A percentile compares a stretch with the other conserved stretches of the same genome.
phyloP scores from a whole-genome alignment of 2,797 vertebrate species.

The Masticophis lateralis region DNA sequence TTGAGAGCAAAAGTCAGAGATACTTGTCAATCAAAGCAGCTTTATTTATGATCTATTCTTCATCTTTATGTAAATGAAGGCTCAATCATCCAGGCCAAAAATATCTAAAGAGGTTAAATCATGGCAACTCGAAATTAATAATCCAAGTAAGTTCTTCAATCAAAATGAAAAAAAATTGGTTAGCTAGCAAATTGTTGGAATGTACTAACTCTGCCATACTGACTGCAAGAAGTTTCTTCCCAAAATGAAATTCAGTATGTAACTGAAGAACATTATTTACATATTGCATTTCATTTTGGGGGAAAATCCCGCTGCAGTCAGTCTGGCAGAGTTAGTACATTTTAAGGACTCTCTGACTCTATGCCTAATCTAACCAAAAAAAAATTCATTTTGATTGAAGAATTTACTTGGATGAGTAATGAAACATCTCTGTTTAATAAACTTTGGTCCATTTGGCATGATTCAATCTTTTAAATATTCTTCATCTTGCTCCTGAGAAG shows the following conservation, averaged over 20 bases:
- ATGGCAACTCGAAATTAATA: not conserved
- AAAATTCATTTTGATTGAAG: not conserved
- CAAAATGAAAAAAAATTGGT: not conserved
- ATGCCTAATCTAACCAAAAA: not conserved
- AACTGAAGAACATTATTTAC: not conserved
- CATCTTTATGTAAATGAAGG: not conserved
- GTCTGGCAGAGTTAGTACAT: not conserved
- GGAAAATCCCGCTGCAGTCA: not conserved
- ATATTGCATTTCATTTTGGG: not conserved
- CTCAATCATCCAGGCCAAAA: not conserved
- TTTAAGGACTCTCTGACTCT: not conserved
- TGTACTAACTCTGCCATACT: not conserved
- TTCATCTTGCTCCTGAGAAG: not conserved
- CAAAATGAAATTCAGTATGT: not conserved
- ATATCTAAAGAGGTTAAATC: not conserved
- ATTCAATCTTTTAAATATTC: not conserved
- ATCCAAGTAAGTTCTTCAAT: not conserved
- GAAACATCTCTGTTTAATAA: not conserved
- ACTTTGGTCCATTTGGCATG: not conserved
- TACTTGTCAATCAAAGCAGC: not conserved
- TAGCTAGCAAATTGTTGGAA: not conserved
- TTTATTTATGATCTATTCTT: not conserved
- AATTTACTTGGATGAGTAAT: not conserved
- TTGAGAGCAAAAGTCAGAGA: not conserved
- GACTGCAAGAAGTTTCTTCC: not conserved